These are phyloP conservation scores for Climacteris rufus DNA, from an alignment of 2,113 vertebrate species.

Conservation along the genomic window DNA sequence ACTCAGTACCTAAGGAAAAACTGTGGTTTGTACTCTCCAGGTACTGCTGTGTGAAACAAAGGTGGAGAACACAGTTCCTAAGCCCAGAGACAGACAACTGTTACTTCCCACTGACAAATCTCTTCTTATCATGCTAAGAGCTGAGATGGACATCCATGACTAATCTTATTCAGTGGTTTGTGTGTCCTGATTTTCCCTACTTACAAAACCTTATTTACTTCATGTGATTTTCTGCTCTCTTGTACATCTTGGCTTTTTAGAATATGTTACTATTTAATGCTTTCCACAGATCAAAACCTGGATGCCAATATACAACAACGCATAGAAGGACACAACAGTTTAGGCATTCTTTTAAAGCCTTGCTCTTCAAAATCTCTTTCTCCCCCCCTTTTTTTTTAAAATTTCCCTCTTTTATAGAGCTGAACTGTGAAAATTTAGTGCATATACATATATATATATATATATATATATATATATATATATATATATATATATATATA, in stretches of 20 bases:
- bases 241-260: not conserved
- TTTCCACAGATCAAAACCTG: not conserved
- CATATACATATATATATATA: rapidly evolving
- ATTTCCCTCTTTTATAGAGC: not conserved
- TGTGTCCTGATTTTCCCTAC: not conserved
- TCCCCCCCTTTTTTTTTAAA: rapidly evolving
- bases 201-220: not conserved
- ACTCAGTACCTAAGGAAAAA: not conserved
- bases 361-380: not conserved
- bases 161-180: not conserved
- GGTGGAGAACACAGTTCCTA: not conserved
- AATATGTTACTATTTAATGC: not conserved
- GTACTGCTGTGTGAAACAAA: not conserved
- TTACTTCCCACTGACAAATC: not conserved
- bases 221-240: not conserved
- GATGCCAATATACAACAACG: not conserved
- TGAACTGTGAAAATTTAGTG: not conserved
- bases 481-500: not conserved
- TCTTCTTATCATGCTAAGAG: not conserved
- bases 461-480: not conserved
- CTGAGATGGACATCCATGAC: not conserved
- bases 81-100: not conserved
- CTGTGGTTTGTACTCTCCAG: not conserved
- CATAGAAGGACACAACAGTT: not conserved
- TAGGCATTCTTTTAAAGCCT: not conserved